These are phyloP conservation scores for Cyprinella venusta DNA, from an alignment of 2,797 vertebrate genomes.

Conservation along the genomic window DNA sequence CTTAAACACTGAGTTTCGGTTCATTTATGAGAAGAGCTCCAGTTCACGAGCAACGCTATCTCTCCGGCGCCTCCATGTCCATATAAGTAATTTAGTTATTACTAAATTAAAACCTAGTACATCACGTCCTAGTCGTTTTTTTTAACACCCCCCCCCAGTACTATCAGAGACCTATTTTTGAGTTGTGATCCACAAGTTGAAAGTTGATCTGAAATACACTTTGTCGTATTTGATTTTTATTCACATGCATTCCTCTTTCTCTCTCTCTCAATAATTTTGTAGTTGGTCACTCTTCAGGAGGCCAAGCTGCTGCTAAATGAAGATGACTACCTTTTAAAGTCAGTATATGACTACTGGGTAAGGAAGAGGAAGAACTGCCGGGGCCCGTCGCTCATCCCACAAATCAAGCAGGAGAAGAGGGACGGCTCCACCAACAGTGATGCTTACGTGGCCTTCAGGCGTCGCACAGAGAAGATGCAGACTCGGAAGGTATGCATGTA, in stretches of 20 bases:
- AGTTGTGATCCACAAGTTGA: neutral
- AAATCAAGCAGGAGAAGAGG: slow-evolving; percentile 89
- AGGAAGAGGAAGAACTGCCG: slow-evolving; percentile 90
- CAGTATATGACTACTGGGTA: slow-evolving; percentile 95
- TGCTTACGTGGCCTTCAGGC: slow-evolving; percentile 92
- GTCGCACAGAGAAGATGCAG: slow-evolving; percentile 95
- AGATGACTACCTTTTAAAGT: slow-evolving; percentile 94
- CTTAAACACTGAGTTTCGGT: too few species aligned
- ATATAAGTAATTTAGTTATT: too few species aligned
- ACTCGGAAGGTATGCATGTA: slow-evolving; percentile 85
- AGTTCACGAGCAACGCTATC: too few species aligned
- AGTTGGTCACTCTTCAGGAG: slow-evolving; percentile 91
- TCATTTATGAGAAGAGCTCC: too few species aligned
- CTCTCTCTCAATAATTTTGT: neutral
- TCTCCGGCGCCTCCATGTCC: too few species aligned
- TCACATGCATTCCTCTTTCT: neutral
- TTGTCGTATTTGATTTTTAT: neutral
- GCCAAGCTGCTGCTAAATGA: slow-evolving; percentile 92
- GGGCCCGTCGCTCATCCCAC: slow-evolving; percentile 86
- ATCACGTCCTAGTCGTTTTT: too few species aligned
- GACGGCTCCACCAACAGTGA: slow-evolving; percentile 92
- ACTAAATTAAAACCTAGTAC: too few species aligned
- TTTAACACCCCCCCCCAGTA: too few species aligned
- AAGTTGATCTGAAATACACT: neutral
- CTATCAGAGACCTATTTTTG: neutral